Evolutionary conservation across 2,888 invertebrate genomes (phyloP).

Genomic region (Drosophila differens): DNA sequence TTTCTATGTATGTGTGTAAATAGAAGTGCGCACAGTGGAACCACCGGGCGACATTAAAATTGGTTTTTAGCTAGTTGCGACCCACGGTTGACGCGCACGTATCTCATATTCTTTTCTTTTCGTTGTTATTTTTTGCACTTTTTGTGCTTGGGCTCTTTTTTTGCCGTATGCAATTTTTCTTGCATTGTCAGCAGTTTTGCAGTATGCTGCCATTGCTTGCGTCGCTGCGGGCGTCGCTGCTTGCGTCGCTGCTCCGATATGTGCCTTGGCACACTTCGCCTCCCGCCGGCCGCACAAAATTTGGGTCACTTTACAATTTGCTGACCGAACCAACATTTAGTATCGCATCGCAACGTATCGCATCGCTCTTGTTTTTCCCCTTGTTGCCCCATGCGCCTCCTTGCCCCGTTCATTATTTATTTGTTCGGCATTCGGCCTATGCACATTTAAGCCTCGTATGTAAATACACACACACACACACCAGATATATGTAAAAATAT

Average conservation of each 20-base stretch:
- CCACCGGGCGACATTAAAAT: constrained; percentile 7
- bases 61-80: constrained; percentile 10
- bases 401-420: constrained; percentile 22
- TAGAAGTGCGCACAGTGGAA: constrained; percentile 39
- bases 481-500: constrained; percentile 14
- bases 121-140: background rate
- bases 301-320: constrained; percentile 81
- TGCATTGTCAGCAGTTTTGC: constrained; percentile 80
- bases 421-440: constrained; percentile 65
- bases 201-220: constrained; percentile 59
- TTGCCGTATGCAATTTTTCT: constrained; percentile 74
- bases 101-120: constrained; percentile 42
- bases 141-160: constrained; percentile 39
- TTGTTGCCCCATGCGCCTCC: constrained; percentile 20
- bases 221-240: constrained; percentile 18
- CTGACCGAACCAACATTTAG: constrained; percentile 68
- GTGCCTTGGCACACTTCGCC: constrained; percentile 80
- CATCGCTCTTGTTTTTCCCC: constrained; percentile 57
- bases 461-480: background rate
- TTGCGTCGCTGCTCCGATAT: constrained; percentile 26
- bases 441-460: constrained; percentile 42
- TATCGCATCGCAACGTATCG: constrained; percentile 42
- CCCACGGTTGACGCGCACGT: constrained; percentile 61
- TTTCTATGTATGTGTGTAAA: constrained; percentile 15
- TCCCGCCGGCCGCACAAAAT: constrained; percentile 63